Evolutionary conservation across 2,113 vertebrate species (phyloP), one percentile per base, ranked within the genome.

Genomic region (Sclerurus mexicanus): DNA sequence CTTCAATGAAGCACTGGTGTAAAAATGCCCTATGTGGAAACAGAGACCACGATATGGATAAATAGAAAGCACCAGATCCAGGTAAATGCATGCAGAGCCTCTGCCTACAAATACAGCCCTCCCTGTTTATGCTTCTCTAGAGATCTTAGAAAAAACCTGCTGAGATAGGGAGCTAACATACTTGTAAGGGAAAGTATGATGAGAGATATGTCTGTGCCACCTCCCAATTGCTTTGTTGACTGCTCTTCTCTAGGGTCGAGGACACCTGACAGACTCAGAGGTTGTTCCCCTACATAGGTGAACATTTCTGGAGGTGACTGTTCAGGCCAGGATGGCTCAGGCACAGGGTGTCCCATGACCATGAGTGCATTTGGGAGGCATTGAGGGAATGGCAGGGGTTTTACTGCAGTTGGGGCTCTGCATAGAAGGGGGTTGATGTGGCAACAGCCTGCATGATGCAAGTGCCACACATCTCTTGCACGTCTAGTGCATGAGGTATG

Each of bases 381-480:
- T 33, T 82, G 35, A 0, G 0, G 67, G 28, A 66, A 55, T 46
- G 23, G 44, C 37, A 83, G 60, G 67, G 21, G 3, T 53, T 93
- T 67, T 80, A 47, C n/a, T 73, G 39, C 22, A 17, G 23, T 13
- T 5, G 4, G 18, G 22, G 23, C 60, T 62, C 47, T 74, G 59
- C 69, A 33, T 21, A 66, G 62, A 79, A 77, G 14, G 42, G 55
- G 3, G 7, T 52, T 47, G 68, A 72, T 90, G 52, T 68, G 44
- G 63, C 39, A 89, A 90, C 23, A 77, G 12, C 50, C 58, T 66
- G 37, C 0, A 0, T 74, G 39, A 28, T 81, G 59, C 33, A 84
- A 87, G 35, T 1, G 0, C 42, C 0, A 3, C 53, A 39, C 0
- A 0, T 27, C n/a, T 75, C 39, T 64, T 82, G 31, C 53, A 40